Percentiles rank a stretch among this genome's conserved stretches.
Conservation (phyloP, 2,888 invertebrate species). For the Tanaodytes sp. region DNA sequence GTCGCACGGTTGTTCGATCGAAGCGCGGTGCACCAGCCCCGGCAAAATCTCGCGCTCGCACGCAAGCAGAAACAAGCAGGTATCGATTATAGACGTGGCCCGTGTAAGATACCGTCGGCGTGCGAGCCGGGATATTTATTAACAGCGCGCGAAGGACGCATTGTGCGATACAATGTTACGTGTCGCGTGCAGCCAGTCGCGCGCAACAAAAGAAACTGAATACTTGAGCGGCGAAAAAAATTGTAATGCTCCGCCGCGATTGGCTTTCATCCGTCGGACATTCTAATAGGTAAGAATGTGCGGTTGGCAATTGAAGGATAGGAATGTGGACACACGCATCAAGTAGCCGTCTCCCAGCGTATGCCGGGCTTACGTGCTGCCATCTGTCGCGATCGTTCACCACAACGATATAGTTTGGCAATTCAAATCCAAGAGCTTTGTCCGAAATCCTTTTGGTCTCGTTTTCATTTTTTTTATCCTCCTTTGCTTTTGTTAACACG, state of each 20-base stretch:
- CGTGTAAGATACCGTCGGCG: conserved; percentile 12
- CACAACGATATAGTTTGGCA: too few species aligned
- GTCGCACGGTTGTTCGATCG: too few species aligned
- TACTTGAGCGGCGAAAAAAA: conserved; percentile 55
- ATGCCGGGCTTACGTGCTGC: conserved; percentile 1
- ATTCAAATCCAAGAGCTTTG: too few species aligned
- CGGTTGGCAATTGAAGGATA: conserved; percentile 62
- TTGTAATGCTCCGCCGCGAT: conserved; percentile 44
- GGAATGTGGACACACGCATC: conserved; percentile 67
- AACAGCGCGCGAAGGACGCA: conserved; percentile 25
- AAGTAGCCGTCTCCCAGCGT: conserved; percentile 57
- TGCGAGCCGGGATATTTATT: conserved; percentile 11
- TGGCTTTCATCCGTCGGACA: conserved; percentile 54
- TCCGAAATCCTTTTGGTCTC: too few species aligned
- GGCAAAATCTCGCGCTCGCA: conserved; percentile 32
- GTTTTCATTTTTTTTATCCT: neutral
- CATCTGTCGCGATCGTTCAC: conserved; percentile 8
- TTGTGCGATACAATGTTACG: conserved; percentile 27
- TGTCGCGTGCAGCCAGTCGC: conserved; percentile 29
- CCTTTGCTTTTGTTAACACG: too few species aligned
- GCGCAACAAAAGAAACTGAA: conserved; percentile 41
- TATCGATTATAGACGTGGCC: conserved; percentile 33
- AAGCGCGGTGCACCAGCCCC: conserved; percentile 28
- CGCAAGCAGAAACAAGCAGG: conserved; percentile 15
- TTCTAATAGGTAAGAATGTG: conserved; percentile 60